Evolutionary conservation across 1,140 invertebrate genomes (phyloP), one percentile per base, ranked within the genome.

Genomic region (Apis florea): DNA sequence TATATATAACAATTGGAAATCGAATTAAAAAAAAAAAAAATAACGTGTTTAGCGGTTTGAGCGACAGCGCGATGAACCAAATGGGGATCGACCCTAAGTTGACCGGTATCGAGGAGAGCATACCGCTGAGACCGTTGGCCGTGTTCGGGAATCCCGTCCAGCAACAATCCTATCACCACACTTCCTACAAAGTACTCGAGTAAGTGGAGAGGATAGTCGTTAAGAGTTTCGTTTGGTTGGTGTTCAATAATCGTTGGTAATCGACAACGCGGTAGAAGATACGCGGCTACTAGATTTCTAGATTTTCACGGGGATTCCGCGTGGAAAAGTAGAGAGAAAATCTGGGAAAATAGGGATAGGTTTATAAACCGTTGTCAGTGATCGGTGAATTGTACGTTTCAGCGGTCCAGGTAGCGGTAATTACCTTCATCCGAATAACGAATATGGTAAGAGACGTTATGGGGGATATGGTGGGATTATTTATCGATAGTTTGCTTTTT

Each of bases 121-220:
- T 97, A 90, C 97, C 97, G 26, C 92, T 97, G 87, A 94, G 96
- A 81, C 96, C 97, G 49, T 93, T 97, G 56, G 95, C 96, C 85
- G 94, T 96, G 71, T 96, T 96, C 88, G 95, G 95, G 49, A 95
- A 96, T 93, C 94, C 53, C 94, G 85, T 89, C 31, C 92, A 93
- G 63, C 90, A 95, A 68, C 95, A 94, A 89, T 94, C 88, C 95
- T 95, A 85, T 94, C 83, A 86, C 80, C 83, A 86, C 82, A 70
- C 89, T 90, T 21, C 26, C 88, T 83, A 94, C 81, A 94, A 94
- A 94, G 94, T 96, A 67, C 94, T 96, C 85, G 96, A 96, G 96
- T 96, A 95, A 96, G 96, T 96, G 93, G 49, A 86, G 49, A 86
- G 54, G 31, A 71, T 19, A 66, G 15, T 49, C n/a, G 66, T 1